phyloP scores from a whole-genome alignment of 2,888 invertebrate genomes.

The Elegia similella region DNA sequence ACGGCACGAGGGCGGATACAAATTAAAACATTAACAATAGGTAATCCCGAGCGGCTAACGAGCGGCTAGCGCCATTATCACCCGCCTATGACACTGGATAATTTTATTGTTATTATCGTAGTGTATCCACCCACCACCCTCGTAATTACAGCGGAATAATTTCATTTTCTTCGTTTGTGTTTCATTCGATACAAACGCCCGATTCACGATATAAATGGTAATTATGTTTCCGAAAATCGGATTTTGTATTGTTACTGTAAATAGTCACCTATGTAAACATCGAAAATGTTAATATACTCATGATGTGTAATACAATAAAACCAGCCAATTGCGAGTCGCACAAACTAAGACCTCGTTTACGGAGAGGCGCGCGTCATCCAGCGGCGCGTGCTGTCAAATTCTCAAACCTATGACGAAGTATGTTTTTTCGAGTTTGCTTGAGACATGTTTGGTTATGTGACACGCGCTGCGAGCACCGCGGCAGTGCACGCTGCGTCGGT shows the following conservation, averaged over 20 bases:
- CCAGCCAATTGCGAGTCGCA: too few relatives aligned
- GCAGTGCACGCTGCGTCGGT: too few relatives aligned
- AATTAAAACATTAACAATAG: constrained; percentile 79
- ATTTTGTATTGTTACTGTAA: not conserved
- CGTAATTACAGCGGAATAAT: constrained; percentile 52
- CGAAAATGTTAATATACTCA: too few relatives aligned
- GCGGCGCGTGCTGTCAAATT: too few relatives aligned
- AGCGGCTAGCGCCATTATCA: constrained; percentile 68
- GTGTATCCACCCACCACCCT: constrained; percentile 48
- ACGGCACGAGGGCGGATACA: constrained; percentile 53
- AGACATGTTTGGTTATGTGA: too few relatives aligned
- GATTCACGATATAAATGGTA: constrained; percentile 12
- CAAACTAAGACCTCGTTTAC: too few relatives aligned
- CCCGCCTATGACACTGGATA: constrained; percentile 68
- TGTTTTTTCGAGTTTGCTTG: too few relatives aligned
- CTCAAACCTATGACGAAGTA: too few relatives aligned
- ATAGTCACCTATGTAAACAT: too few relatives aligned
- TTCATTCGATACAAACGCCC: constrained; percentile 2
- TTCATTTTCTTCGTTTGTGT: constrained; percentile 20
- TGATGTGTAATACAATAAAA: too few relatives aligned
- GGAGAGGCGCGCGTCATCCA: too few relatives aligned
- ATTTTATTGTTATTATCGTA: constrained; percentile 67
- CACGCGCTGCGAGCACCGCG: too few relatives aligned
- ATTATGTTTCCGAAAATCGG: not conserved
- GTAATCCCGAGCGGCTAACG: constrained; percentile 71